These are phyloP conservation scores for Kradibia gibbosae DNA, from an alignment of 1,140 invertebrate genomes.

Conservation along the genomic window DNA sequence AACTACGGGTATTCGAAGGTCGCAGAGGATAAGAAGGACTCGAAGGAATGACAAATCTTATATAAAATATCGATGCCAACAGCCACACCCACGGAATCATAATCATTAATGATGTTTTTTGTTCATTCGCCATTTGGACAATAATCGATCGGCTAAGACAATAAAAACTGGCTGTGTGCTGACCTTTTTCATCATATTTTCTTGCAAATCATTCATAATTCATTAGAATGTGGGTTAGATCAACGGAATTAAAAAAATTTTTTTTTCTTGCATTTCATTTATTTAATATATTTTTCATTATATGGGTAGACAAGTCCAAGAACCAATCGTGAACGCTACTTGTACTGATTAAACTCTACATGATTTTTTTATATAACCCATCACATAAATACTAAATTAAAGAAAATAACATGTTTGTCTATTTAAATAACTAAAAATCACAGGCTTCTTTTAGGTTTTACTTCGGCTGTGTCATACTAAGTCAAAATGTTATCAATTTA, in stretches of 20 bases:
- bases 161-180: conserved; percentile 61
- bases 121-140: conserved; percentile 58
- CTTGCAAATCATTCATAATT: conserved; percentile 44
- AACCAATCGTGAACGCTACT: not conserved
- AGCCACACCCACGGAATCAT: conserved; percentile 62
- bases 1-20: not conserved
- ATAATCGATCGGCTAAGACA: conserved; percentile 62
- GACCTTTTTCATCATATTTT: conserved; percentile 46
- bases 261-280: conserved; percentile 1
- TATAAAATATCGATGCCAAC: conserved; percentile 62
- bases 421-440: not conserved
- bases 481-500: no score
- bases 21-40: not conserved
- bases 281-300: not conserved
- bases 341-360: no score
- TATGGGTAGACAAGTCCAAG: not conserved
- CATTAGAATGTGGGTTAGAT: conserved; percentile 22
- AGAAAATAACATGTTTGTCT: not conserved
- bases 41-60: conserved; percentile 57
- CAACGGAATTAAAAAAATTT: not conserved
- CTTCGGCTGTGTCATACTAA: not conserved
- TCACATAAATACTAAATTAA: not conserved
- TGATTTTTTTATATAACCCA: no score
- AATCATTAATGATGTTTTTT: conserved; percentile 65
- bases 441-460: not conserved